A percentile compares a stretch with the other conserved stretches of the same genome.
Conservation (phyloP, 2,888 invertebrate genomes). For the Aphodius sticticus region DNA sequence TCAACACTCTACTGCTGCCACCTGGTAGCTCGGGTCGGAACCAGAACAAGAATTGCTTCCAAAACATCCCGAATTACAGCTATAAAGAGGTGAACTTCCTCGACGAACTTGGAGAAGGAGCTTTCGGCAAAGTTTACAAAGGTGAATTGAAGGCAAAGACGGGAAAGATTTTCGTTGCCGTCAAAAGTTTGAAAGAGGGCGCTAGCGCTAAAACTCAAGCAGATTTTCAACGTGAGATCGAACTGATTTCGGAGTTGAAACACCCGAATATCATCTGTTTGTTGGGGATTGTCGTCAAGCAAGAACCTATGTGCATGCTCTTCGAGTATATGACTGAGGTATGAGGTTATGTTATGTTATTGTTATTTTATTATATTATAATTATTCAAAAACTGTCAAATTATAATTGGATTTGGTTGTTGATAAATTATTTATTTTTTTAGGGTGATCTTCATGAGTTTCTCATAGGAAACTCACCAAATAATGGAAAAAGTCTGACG, state of each 20-base stretch:
- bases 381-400: not conserved
- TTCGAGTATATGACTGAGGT: constrained; percentile 95
- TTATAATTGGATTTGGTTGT: not conserved
- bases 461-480: constrained; percentile 89
- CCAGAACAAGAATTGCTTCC: constrained; percentile 54
- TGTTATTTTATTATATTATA: not conserved
- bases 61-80: constrained; percentile 83
- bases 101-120: constrained; percentile 94
- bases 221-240: constrained; percentile 94
- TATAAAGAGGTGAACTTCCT: constrained; percentile 85
- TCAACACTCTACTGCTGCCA: constrained; percentile 78
- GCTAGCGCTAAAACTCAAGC: constrained; percentile 90
- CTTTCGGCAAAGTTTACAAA: constrained; percentile 96
- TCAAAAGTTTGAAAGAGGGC: constrained; percentile 94
- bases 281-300: constrained; percentile 88
- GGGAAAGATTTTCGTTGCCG: constrained; percentile 83
- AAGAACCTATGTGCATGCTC: constrained; percentile 93
- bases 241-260: constrained; percentile 90
- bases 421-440: not conserved
- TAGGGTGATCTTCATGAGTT: constrained; percentile 97
- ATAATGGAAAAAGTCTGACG: constrained; percentile 79
- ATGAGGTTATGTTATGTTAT: constrained; percentile 29
- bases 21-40: constrained; percentile 60
- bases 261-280: constrained; percentile 97
- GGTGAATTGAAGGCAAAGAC: constrained; percentile 81